phyloP scores from a whole-genome alignment of 2,113 vertebrate genomes.

The Engraulis encrasicolus region DNA sequence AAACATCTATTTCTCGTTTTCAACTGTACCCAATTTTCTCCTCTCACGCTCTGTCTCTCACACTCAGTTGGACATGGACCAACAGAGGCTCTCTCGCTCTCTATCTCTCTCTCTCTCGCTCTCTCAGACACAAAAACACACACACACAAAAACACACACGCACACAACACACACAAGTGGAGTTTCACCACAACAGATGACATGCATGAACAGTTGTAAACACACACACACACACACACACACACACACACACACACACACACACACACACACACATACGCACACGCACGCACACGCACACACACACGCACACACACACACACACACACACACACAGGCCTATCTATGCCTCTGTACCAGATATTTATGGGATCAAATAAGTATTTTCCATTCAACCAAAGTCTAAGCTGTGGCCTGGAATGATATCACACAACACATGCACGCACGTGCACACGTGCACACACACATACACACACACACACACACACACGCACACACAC shows the following conservation, averaged over 20 bases:
- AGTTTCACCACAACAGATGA: background rate
- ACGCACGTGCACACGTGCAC: no score
- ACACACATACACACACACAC: no score
- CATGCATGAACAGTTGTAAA: background rate
- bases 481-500: no score
- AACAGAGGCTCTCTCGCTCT: no score
- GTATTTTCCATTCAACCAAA: no score
- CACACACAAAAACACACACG: background rate
- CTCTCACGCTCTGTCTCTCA: no score
- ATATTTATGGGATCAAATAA: no score
- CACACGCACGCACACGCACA: background rate
- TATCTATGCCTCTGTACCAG: no score
- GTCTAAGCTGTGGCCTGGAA: no score
- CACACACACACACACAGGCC: background rate
- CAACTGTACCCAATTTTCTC: background rate
- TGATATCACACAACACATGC: no score
- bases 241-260: background rate
- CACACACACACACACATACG: background rate
- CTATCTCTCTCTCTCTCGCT: no score
- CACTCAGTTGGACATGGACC: no score
- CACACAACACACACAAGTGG: conserved; percentile 6
- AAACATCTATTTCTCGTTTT: background rate
- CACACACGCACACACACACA: background rate
- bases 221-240: background rate
- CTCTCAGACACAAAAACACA: background rate